Conservation (phyloP, 2,888 invertebrate species). For the Trichopria drosophilae region DNA sequence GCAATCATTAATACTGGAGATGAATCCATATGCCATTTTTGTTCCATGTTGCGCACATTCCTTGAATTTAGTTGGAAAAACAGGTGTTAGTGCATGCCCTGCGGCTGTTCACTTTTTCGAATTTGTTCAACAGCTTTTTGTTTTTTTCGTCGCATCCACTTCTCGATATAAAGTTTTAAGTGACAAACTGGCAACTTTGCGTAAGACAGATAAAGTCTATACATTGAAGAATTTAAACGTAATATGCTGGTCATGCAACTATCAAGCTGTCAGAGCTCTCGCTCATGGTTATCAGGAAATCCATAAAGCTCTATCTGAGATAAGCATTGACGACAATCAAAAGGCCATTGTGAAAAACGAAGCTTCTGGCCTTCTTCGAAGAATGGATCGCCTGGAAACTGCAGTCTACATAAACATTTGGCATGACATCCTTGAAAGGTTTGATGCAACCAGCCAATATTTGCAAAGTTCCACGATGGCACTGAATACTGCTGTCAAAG, state of each 20-base stretch:
- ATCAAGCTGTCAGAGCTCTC: slow-evolving; percentile 36
- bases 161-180: slow-evolving; percentile 14
- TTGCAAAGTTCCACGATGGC: slow-evolving; percentile 30
- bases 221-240: slow-evolving; percentile 30
- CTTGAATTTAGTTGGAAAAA: slow-evolving; percentile 31
- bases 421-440: slow-evolving; percentile 38
- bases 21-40: slow-evolving; percentile 32
- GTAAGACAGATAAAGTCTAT: slow-evolving; percentile 19
- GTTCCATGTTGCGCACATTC: too few relatives aligned
- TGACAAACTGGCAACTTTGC: too few relatives aligned
- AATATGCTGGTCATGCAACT: slow-evolving; percentile 34
- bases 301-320: slow-evolving; percentile 28
- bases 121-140: slow-evolving; percentile 15
- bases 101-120: slow-evolving; percentile 28
- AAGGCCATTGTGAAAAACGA: slow-evolving; percentile 30
- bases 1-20: slow-evolving; percentile 34
- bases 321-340: slow-evolving; percentile 29
- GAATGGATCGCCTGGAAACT: slow-evolving; percentile 34
- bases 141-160: slow-evolving; percentile 21
- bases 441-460: slow-evolving; percentile 12
- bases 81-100: slow-evolving; percentile 31
- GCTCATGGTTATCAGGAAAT: slow-evolving; percentile 33
- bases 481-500: slow-evolving; percentile 35
- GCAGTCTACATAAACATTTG: slow-evolving; percentile 50
- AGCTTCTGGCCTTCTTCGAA: slow-evolving; percentile 31